A percentile compares a stretch with the other conserved stretches of the same genome.
Conservation (phyloP, 2,888 invertebrate genomes). For the Ligdia adustata region DNA sequence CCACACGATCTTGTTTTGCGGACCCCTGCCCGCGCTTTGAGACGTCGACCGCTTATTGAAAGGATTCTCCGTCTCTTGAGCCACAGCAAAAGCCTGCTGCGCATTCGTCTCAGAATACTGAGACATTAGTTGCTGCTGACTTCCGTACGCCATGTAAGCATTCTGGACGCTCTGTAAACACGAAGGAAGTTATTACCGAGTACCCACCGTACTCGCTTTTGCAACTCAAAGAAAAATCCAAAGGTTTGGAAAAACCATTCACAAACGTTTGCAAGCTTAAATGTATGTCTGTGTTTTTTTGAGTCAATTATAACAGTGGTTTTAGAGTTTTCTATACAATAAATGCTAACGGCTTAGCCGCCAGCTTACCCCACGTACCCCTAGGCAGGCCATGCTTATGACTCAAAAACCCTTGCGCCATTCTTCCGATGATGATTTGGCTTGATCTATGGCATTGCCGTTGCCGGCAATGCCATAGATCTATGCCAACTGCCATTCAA, state of each 20-base stretch:
- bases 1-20: neutral
- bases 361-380: too few species aligned
- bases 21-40: neutral
- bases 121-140: constrained; percentile 9
- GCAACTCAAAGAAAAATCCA: too few species aligned
- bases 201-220: neutral
- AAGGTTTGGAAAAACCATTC: too few species aligned
- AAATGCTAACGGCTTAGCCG: too few species aligned
- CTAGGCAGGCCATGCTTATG: too few species aligned
- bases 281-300: too few species aligned
- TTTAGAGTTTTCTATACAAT: neutral
- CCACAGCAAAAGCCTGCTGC: neutral
- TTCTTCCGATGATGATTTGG: too few species aligned
- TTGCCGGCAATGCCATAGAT: neutral
- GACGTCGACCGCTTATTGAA: neutral
- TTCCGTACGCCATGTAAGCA: constrained; percentile 20
- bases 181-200: neutral
- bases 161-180: constrained; percentile 24
- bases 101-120: constrained; percentile 11
- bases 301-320: too few species aligned
- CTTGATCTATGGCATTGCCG: neutral
- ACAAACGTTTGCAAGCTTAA: too few species aligned
- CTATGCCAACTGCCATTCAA: too few species aligned
- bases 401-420: too few species aligned
- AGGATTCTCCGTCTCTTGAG: neutral